These are phyloP conservation scores for Beroe ovata DNA, from an alignment of 37 sponge, comb jelly and placozoan species.

Conservation along the genomic window DNA sequence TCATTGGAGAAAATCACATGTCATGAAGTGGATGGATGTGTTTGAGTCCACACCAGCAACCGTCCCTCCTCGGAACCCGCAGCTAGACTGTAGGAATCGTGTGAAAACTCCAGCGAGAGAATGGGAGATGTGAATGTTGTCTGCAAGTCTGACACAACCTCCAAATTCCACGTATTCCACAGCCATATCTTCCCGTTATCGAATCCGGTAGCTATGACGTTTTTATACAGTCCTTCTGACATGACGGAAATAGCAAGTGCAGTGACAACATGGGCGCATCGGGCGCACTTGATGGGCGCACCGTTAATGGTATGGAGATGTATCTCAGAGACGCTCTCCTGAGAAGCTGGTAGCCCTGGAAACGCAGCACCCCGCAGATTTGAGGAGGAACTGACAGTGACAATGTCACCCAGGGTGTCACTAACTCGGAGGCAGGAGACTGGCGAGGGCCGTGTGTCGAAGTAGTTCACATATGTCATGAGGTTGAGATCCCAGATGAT, in stretches of 20 bases:
- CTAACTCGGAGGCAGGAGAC: conserved; percentile 5
- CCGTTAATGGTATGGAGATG: conserved; percentile 34
- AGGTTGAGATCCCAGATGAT: conserved; percentile 60
- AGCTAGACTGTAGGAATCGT: conserved; percentile 49
- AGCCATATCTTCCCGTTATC: background rate
- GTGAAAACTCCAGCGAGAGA: conserved; percentile 39
- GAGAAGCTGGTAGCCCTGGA: conserved; percentile 5
- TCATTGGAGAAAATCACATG: background rate
- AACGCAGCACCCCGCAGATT: background rate
- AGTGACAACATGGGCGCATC: background rate
- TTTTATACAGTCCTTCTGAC: conserved; percentile 37
- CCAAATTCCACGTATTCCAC: conserved; percentile 44
- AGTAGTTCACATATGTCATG: conserved; percentile 48
- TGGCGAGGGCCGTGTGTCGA: conserved; percentile 25
- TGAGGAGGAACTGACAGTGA: background rate
- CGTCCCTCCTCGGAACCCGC: conserved; percentile 43
- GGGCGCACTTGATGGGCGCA: background rate
- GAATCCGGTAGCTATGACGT: conserved; percentile 34
- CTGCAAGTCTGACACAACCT: conserved; percentile 43
- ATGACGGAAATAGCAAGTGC: conserved; percentile 43
- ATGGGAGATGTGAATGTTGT: conserved; percentile 8
- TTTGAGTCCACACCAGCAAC: conserved; percentile 57
- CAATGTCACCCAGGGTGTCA: conserved; percentile 59
- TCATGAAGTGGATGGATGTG: conserved; percentile 9
- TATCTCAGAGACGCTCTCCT: conserved; percentile 14